Evolutionary conservation across 2,113 vertebrate species (phyloP), one percentile per base, ranked within the genome.

Genomic region (Tricholaema leucomelas): DNA sequence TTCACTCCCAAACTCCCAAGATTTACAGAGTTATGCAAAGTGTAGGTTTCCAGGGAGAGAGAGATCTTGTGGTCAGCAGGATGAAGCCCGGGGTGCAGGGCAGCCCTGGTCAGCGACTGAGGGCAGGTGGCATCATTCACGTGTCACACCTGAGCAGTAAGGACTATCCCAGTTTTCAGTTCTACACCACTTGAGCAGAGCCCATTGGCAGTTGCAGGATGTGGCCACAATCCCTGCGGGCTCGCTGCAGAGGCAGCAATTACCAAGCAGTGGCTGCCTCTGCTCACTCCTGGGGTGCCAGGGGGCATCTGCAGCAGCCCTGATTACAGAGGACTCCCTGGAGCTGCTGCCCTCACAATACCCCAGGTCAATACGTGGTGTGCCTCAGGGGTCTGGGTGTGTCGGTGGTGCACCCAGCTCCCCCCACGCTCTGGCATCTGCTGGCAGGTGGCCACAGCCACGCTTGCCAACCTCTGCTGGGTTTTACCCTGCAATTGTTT

Each of bases 131-230:
- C 46, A 89, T 54, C 0, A 0, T 54, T 73, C 30, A 35, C 27
- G 58, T 31, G 19, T 8, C 5, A 3, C 23, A 48, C 17, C 70
- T 1, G 0, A 54, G 60, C 0, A 0, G 65, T 20, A 81, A 81
- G 0, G 3, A 38, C 12, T 8, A 42, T 23, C n/a, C 5, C 3
- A 3, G 25, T 7, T 58, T 70, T 31, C 24, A 59, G 5, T 2
- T 17, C 46, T 1, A 2, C 25, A 20, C 56, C 12, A 4, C 0
- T 0, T 0, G 0, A 48, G 19, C 1, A 2, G 48, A 44, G 17
- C 15, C 42, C 30, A 30, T 3, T 30, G 10, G 12, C 54, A 71
- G 25, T 15, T 2, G 20, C 16, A 0, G 4, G 48, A 20, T 17
- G 60, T 2, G 6, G 66, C 67, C 5, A 0, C n/a, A 27, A 12